Percentiles rank a stretch among this genome's conserved stretches.
These are phyloP conservation scores for Cetonia aurata DNA, from an alignment of 2,888 invertebrate genomes.

Conservation along the genomic window DNA sequence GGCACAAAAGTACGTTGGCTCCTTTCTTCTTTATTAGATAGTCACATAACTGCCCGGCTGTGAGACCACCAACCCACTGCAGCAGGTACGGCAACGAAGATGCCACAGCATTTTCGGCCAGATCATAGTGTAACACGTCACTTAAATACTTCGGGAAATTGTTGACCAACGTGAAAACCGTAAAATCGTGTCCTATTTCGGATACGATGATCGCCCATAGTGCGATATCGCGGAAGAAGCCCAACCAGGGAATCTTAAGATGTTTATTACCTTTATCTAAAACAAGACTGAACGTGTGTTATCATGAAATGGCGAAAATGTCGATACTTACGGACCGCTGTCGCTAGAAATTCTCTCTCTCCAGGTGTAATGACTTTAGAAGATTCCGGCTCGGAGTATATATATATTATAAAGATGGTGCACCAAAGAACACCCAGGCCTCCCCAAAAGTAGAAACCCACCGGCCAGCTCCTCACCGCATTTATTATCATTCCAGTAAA, in stretches of 20 bases:
- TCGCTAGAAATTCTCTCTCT: constrained; percentile 67
- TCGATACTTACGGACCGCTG: constrained; percentile 33
- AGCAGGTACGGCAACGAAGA: constrained; percentile 76
- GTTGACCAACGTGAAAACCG: constrained; percentile 79
- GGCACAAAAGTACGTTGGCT: constrained; percentile 70
- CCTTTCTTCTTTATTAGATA: constrained; percentile 71
- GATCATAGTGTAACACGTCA: constrained; percentile 75
- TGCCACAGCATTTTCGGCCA: constrained; percentile 73
- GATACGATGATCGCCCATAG: constrained; percentile 81
- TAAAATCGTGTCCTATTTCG: constrained; percentile 80
- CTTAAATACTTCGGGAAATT: constrained; percentile 78
- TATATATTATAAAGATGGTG: constrained; percentile 65
- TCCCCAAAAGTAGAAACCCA: constrained; percentile 73
- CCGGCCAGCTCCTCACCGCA: constrained; percentile 69
- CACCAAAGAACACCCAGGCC: constrained; percentile 70
- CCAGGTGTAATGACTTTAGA: constrained; percentile 71
- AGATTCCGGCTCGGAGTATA: constrained; percentile 68
- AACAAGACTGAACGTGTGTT: neutral
- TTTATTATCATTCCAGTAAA: constrained; percentile 65
- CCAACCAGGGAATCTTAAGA: constrained; percentile 76
- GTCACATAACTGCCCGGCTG: constrained; percentile 77
- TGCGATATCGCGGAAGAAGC: constrained; percentile 78
- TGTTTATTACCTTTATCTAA: neutral
- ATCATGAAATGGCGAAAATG: no score
- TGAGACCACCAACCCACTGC: constrained; percentile 77